Base-by-base conservation (phyloP, 1,140 invertebrate species). In the Papilio aristodemus region DNA sequence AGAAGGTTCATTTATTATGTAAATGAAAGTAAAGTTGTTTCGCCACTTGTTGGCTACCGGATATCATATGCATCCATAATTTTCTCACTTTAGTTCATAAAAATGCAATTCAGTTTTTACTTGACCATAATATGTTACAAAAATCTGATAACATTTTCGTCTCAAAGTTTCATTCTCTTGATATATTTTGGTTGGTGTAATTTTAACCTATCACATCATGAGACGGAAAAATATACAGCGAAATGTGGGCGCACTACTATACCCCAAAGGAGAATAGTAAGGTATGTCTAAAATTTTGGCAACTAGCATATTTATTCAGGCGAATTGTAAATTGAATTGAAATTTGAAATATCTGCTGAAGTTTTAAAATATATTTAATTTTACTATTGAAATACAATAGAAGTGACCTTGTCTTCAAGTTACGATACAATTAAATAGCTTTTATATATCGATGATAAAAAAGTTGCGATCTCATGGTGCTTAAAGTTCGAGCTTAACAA, bases 11-110 rank as follows among this genome's bases (percentile, higher is more conserved):
- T 43, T 72, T 72, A 83, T 84, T 84, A 81, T 81, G 76, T 80
- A 74, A 84, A 84, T 78, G 78, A 77, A 78, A 81, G 72, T 78
- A 75, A 76, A 75, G 72, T 79, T 75, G 76, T 77, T 68, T 68
- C 78, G 72, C 70, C 64, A 58, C 63, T 67, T 60, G 36, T 66
- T 46, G 46, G 46, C 10, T 54, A 50, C 17, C 43, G 43, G 43
- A 19, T 50, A 50, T 50, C 7, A 8, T 19, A 54, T 11, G 46
- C 46, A 54, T 54, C 46, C 46, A 54, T 54, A 54, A 54, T 54
- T 54, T 54, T 54, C 46, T 54, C 46, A 54, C 46, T 22, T 54
- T 0, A 54, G 46, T 19, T 54, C 46, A 54, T 54, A 54, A 54
- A 50, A 54, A 54, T 54, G 46, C 3, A 54, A 54, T 54, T 54